Conservation (phyloP, 2,888 invertebrate species). For the Lottia gigantea region DNA sequence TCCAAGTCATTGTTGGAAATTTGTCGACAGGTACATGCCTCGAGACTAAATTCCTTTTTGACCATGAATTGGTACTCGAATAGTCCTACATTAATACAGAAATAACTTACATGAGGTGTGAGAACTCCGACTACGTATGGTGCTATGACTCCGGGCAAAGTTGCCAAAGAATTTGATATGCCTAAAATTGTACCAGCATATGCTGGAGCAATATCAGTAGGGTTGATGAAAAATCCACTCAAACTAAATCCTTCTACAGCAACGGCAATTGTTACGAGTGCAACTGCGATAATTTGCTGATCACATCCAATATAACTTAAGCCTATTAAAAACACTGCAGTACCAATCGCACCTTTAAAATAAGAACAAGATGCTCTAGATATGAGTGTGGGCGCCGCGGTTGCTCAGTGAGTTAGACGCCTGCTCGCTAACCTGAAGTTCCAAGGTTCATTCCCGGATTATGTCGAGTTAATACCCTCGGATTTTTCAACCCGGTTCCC, state of each 20-base stretch:
- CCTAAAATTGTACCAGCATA: slow-evolving; percentile 37
- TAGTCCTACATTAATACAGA: neutral
- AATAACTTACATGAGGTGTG: slow-evolving; percentile 32
- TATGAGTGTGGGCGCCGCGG: no score
- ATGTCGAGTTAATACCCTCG: no score
- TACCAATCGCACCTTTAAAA: slow-evolving; percentile 41
- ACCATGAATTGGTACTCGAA: no score
- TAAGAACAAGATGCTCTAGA: neutral
- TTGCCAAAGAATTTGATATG: slow-evolving; percentile 34
- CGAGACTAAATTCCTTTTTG: no score
- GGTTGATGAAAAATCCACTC: slow-evolving; percentile 42
- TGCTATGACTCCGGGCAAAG: slow-evolving; percentile 37
- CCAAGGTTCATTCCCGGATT: no score
- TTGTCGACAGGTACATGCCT: no score
- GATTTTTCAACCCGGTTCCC: no score
- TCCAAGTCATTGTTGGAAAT: no score
- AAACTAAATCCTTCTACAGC: slow-evolving; percentile 44
- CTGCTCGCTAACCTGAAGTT: no score
- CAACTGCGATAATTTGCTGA: slow-evolving; percentile 40
- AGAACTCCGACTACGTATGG: slow-evolving; percentile 37
- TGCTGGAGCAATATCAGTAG: slow-evolving; percentile 38
- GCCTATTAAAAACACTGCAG: slow-evolving; percentile 44
- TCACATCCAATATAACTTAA: slow-evolving; percentile 50
- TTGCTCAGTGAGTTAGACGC: no score
- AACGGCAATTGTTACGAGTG: slow-evolving; percentile 43